Base-by-base conservation (phyloP, 2,113 vertebrate genomes). In the Forbesichthys agassizii region DNA sequence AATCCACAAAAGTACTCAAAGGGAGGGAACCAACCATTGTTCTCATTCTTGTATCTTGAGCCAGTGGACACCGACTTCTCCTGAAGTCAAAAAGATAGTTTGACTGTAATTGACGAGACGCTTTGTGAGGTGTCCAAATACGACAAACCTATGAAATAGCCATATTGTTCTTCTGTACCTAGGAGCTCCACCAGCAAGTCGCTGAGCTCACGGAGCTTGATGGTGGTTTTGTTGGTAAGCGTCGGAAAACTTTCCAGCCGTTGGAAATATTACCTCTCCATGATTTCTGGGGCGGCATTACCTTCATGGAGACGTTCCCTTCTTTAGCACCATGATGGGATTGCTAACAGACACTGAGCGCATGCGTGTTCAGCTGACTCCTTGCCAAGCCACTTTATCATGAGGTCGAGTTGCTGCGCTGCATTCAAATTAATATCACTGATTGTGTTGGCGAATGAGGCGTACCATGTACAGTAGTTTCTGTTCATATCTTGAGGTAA, bases 61-160 rank as follows among this genome's bases (percentile, higher is more conserved):
- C 8, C 51, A 0, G 55, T 4, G 20, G 61, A 57, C 20, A 65
- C 20, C 67, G 62, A 70, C n/a, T 61, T 70, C 48, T 71, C 68
- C 33, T 55, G 59, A 14, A 63, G 59, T 5, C 51, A 16, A 54
- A 67, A 58, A 9, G 64, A 64, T 7, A 77, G 69, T 14, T 67
- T 71, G 1, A 18, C 51, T 9, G 67, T 16, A 13, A 77, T 71
- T 16, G 64, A 58, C 36, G 46, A 48, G 33, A 77, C 61, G 3
- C 58, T 58, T 3, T 20, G 20, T 10, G 68, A 18, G 13, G 64
- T 77, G 49, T 77, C 74, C 5, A 77, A 58, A 52, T 71, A 77
- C 9, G 52, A 27, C 46, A 67, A 16, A 8, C 51, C 64, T 47
- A 47, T 46, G 5, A 77, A 18, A n/a, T 55, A 71, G 27, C 68